Percentiles rank a stretch among this genome's conserved stretches.
These are phyloP conservation scores for Agonopterix alstromeriana DNA, from an alignment of 2,888 invertebrate genomes.

Conservation along the genomic window DNA sequence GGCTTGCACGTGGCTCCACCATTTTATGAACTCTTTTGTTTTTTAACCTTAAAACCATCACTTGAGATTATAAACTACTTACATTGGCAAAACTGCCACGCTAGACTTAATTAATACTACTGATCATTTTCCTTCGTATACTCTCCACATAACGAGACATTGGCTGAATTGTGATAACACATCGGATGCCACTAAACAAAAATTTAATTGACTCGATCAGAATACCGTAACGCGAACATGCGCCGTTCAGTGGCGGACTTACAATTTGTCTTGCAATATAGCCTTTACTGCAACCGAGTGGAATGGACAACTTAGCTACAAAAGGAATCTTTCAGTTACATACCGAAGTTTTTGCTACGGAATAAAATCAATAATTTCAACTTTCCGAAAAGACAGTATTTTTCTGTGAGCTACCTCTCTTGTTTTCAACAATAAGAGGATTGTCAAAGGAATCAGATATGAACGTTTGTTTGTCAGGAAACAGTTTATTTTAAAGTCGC, in stretches of 20 bases:
- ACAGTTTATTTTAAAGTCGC: not conserved
- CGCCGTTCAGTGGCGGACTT: slow-evolving; percentile 25
- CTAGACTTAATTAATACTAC: too few relatives aligned
- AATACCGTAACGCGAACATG: slow-evolving; percentile 1
- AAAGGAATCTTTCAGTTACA: slow-evolving; percentile 13
- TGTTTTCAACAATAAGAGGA: slow-evolving; percentile 1
- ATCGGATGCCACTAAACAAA: too few relatives aligned
- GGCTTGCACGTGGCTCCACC: too few relatives aligned
- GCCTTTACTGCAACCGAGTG: slow-evolving; percentile 22
- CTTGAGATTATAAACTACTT: too few relatives aligned
- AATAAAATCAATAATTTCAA: slow-evolving; percentile 16
- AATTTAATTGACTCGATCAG: too few relatives aligned
- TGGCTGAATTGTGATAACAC: too few relatives aligned
- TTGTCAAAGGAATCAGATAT: slow-evolving; percentile 4
- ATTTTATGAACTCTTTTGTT: too few relatives aligned
- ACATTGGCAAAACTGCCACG: too few relatives aligned
- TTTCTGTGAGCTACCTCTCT: slow-evolving; percentile 2
- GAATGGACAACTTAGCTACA: slow-evolving; percentile 36
- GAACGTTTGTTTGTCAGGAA: not conserved
- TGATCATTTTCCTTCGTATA: too few relatives aligned
- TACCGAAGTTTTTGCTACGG: slow-evolving; percentile 13
- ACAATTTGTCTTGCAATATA: slow-evolving; percentile 39
- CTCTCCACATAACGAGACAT: too few relatives aligned
- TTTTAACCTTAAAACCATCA: too few relatives aligned
- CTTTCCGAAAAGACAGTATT: slow-evolving; percentile 5